Conservation (phyloP, 1,140 invertebrate species). For the Ganaspis sp. region DNA sequence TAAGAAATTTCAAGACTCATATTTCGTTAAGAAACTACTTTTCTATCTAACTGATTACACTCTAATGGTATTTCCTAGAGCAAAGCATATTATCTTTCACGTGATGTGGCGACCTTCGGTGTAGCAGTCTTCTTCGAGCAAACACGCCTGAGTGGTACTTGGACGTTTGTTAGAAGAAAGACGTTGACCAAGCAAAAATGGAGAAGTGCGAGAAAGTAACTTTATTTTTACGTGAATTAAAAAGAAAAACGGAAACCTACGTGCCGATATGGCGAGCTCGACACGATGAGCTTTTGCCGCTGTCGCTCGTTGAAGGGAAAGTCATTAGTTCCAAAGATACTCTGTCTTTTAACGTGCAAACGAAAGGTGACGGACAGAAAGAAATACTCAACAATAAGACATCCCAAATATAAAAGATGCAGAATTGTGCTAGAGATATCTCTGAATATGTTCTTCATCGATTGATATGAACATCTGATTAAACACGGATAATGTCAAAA, state of each 20-base stretch:
- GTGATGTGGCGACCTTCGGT: background rate
- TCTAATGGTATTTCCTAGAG: conserved; percentile 14
- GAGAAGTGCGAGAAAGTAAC: background rate
- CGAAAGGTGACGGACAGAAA: conserved; percentile 19
- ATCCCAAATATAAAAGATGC: too few species aligned
- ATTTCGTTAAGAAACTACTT: conserved; percentile 9
- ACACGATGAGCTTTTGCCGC: conserved; percentile 14
- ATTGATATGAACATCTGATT: too few species aligned
- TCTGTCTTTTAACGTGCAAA: conserved; percentile 6
- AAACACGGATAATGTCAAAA: too few species aligned
- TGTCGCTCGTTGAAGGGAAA: background rate
- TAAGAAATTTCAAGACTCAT: background rate
- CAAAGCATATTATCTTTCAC: conserved; percentile 29
- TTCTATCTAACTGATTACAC: conserved; percentile 7
- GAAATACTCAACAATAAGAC: background rate
- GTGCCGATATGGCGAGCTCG: conserved; percentile 13
- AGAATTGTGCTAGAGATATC: too few species aligned
- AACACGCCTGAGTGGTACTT: conserved; percentile 17
- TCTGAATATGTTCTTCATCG: too few species aligned
- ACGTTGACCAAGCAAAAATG: conserved; percentile 27
- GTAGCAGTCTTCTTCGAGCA: background rate
- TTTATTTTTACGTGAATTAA: conserved; percentile 25
- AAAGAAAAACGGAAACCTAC: conserved; percentile 12
- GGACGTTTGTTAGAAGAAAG: conserved; percentile 17
- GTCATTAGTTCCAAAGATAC: conserved; percentile 9